Evolutionary conservation across 2,888 invertebrate genomes (phyloP).

Genomic region (Drymonia ruficornis): DNA sequence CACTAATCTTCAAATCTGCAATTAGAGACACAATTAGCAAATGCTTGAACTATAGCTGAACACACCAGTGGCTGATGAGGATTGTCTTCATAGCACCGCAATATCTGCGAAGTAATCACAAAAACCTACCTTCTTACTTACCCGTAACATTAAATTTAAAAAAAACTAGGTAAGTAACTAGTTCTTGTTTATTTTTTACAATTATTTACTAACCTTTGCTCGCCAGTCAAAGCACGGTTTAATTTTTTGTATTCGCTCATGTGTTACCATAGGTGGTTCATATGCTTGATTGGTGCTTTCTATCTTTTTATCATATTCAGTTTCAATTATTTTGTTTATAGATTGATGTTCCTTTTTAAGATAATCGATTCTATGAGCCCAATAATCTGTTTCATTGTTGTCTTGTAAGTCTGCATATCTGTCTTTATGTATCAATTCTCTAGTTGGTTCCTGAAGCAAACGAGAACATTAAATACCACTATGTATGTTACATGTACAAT

Average conservation of each 20-base stretch:
- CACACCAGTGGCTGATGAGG: conserved; percentile 69
- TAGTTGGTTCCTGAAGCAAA: conserved; percentile 47
- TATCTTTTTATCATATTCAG: conserved; percentile 70
- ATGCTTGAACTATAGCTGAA: conserved; percentile 69
- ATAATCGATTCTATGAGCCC: conserved; percentile 67
- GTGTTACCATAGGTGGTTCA: conserved; percentile 51
- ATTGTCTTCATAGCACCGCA: conserved; percentile 77
- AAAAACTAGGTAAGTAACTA: too few species aligned
- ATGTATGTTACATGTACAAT: too few species aligned
- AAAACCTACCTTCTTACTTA: not conserved
- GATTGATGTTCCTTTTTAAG: conserved; percentile 71
- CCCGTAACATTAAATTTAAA: too few species aligned
- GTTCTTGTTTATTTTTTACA: too few species aligned
- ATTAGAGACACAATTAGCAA: conserved; percentile 64
- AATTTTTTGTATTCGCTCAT: conserved; percentile 63
- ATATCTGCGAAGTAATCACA: conserved; percentile 55
- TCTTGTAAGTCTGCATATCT: conserved; percentile 40
- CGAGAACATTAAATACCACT: conserved; percentile 1
- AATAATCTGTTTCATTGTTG: conserved; percentile 64
- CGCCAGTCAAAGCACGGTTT: conserved; percentile 73
- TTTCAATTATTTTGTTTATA: conserved; percentile 73
- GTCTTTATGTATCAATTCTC: conserved; percentile 50
- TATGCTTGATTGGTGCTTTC: conserved; percentile 56
- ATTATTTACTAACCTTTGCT: conserved; percentile 51
- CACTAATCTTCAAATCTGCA: conserved; percentile 58